Base-by-base conservation (phyloP, 2,888 invertebrate genomes). In the Trissonchulus latispiculum region DNA sequence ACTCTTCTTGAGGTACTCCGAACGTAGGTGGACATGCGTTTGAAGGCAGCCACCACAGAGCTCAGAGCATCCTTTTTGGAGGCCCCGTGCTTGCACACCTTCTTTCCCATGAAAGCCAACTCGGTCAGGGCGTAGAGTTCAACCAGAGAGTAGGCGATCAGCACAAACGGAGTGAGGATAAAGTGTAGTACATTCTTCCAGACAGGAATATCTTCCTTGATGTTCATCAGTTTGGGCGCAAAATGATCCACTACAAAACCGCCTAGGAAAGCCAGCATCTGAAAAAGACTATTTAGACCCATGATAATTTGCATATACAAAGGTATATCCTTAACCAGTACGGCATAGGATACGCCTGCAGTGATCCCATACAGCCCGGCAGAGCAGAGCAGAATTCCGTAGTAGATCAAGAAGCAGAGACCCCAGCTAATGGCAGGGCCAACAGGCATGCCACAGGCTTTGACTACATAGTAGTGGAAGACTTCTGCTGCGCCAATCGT, bases 401-500 rank as follows among this genome's bases (percentile, higher is more conserved):
- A 48, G 23, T 48, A 48, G 48, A 48, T 48, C 8, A 48, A 23
- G 23, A 48, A 48, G 23, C 48, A 48, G 8, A 48, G 48, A 15
- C 48, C 48, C 48, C 48, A 48, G 48, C 8, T 15, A 48, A 48
- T 8, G 48, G 48, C 48, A 23, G 48, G 48, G 8, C 48, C 48
- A 8, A 48, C 48, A 48, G 48, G 48, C 48, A 48, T 48, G 23
- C 75, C 75, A 75, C 77, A 77, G 67, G 77, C 78, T 69, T 80
- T 80, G 77, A 80, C 78, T 67, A 78, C 78, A 67, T 80, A 80
- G 75, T 80, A 80, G 72, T 80, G 80, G 76, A 80, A 80, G 31
- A 78, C 80, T 75, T 80, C 80, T 64, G 80, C 80, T 8, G 80
- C 80, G 61, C 80, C 80, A 69, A 80, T 80, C 29, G 80, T 80